Percentiles rank a stretch among this genome's conserved stretches.
Conservation (phyloP, 1,140 invertebrate genomes). For the Laodelphax striatellus region DNA sequence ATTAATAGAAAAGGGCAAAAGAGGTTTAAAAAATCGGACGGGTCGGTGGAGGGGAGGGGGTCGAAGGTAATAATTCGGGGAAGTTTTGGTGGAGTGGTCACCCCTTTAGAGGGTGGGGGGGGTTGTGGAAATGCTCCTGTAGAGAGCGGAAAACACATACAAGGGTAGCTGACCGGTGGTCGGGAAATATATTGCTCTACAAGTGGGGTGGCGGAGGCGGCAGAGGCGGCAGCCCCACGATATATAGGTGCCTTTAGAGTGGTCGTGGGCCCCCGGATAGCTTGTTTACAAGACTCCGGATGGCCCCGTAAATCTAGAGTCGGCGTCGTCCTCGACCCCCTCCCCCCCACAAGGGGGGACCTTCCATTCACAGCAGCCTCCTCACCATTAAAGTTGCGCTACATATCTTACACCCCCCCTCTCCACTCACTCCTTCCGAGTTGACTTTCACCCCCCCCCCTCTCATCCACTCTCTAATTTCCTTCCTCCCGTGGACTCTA, state of each 20-base stretch:
- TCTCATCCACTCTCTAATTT: too few species aligned
- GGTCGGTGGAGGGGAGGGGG: not conserved
- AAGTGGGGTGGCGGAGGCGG: not conserved
- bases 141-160: not conserved
- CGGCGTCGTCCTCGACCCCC: too few species aligned
- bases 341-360: too few species aligned
- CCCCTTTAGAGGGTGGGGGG: too few species aligned
- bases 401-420: too few species aligned
- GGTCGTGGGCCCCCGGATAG: not conserved
- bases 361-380: too few species aligned
- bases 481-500: too few species aligned
- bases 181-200: not conserved
- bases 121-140: not conserved
- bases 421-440: too few species aligned
- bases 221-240: not conserved
- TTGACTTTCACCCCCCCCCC: too few species aligned
- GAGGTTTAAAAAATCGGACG: not conserved
- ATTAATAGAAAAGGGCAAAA: conserved; percentile 1
- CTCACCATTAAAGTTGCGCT: too few species aligned
- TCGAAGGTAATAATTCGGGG: conserved; percentile 1
- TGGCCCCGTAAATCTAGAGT: conserved; percentile 1
- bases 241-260: conserved; percentile 2
- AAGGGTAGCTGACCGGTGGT: not conserved
- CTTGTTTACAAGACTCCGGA: conserved; percentile 2
- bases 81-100: not conserved